A percentile compares a stretch with the other conserved stretches of the same genome.
phyloP scores from a whole-genome alignment of 2,797 vertebrate species.

The Odontamblyopus lacepedii region DNA sequence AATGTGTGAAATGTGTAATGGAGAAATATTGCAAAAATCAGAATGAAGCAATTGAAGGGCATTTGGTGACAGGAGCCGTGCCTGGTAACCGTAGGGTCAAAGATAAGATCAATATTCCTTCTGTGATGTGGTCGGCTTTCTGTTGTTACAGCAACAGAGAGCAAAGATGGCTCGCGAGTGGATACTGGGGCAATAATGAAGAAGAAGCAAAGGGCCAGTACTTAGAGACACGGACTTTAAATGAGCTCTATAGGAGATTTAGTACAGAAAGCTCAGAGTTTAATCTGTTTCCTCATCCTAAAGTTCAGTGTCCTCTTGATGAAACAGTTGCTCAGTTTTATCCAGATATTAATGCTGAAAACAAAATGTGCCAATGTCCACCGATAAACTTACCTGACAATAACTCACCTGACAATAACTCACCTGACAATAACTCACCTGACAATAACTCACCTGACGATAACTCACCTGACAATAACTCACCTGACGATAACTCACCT shows the following conservation, averaged over 20 bases:
- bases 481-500: too few relatives aligned
- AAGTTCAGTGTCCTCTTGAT: not conserved
- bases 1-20: not conserved
- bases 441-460: too few relatives aligned
- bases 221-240: constrained; percentile 17
- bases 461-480: too few relatives aligned
- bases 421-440: too few relatives aligned
- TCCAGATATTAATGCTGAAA: not conserved
- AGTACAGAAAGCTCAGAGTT: accelerated
- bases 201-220: accelerated
- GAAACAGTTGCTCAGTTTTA: constrained; percentile 15
- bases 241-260: not conserved
- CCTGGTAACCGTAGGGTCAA: not conserved
- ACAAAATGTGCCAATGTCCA: too few relatives aligned
- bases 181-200: constrained; percentile 20
- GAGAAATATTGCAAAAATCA: not conserved
- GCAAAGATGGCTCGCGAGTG: constrained; percentile 9
- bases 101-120: constrained; percentile 18
- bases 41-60: accelerated
- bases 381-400: too few relatives aligned
- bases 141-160: constrained; percentile 17
- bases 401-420: too few relatives aligned
- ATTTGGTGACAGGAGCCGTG: constrained; percentile 34
- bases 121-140: constrained; percentile 46
- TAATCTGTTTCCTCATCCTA: constrained; percentile 1